Base-by-base conservation (phyloP, 2,113 vertebrate genomes). In the Piprites chloris region DNA sequence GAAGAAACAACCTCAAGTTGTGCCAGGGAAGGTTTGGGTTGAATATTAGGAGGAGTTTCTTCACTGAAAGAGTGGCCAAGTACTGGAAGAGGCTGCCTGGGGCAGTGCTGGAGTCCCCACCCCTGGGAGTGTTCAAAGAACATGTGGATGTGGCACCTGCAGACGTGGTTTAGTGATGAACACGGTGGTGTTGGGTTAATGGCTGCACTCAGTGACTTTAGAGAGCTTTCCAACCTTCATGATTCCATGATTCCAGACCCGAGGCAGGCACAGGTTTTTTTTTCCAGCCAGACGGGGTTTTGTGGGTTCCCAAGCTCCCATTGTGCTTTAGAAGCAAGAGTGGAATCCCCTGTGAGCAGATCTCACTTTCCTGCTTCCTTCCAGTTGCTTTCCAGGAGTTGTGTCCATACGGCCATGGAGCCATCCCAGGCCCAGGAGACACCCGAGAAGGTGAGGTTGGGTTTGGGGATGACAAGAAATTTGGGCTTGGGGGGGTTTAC, bases 321-420 rank as follows among this genome's bases (percentile, higher is more conserved):
- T 37, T 22, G 7, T 17, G 55, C 35, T n/a, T 46, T 59, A 26
- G 47, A 42, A 66, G 23, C 61, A 14, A 26, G 9, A 71, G 53
- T 24, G 16, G 59, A 39, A 42, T 21, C 30, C 33, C 22, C 2
- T 20, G 30, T 37, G 24, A 61, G 15, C 24, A 3, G 8, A 16
- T 13, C 56, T 42, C 39, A 8, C 41, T 65, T 16, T 12, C 33
- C 67, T 75, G 52, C 11, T 42, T 42, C 67, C 50, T 67, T 80
- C 37, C 96, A 99, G 99, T 98, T 91, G 98, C 97, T 47, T 98
- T 98, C 90, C 98, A 97, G 85, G 98, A 98, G 49, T 97, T 99
- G 82, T 99, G 99, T 96, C 99, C 99, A 0, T 99, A 98, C 1
- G 99, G 99, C 61, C 99, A 98, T 0, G 99, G 99, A 77, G 97